A percentile compares a stretch with the other conserved stretches of the same genome.
phyloP scores from a whole-genome alignment of 2,113 vertebrate genomes.

The Diadophis punctatus region DNA sequence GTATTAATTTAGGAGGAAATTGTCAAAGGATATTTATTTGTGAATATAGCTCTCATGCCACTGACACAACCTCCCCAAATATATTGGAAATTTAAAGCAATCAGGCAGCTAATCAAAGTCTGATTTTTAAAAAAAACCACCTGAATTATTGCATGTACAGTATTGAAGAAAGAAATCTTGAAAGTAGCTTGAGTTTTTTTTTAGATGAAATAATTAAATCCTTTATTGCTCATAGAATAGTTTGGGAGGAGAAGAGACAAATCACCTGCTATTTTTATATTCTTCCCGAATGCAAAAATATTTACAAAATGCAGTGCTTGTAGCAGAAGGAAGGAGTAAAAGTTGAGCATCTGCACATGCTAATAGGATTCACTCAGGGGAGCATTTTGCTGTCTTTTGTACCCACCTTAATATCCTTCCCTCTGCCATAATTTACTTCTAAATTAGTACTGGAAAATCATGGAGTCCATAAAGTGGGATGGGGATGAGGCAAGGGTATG shows the following conservation, averaged over 20 bases:
- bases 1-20: conserved; percentile 15
- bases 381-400: not conserved
- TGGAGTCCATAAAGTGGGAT: not conserved
- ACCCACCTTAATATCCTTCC: not conserved
- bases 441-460: not conserved
- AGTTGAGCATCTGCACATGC: not conserved
- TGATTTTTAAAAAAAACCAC: not conserved
- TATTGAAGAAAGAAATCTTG: not conserved
- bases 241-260: not conserved
- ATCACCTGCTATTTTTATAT: not conserved
- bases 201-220: conserved; percentile 10
- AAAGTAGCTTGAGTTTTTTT: not conserved
- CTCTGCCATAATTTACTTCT: not conserved
- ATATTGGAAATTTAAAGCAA: not conserved
- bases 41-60: not conserved
- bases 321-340: not conserved
- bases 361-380: not conserved
- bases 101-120: not conserved
- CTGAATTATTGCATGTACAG: not conserved
- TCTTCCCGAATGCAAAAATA: not conserved
- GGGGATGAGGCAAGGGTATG: not conserved
- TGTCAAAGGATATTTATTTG: conserved; percentile 32
- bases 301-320: not conserved
- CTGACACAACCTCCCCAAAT: not conserved
- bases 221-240: not conserved